Evolutionary conservation across 2,797 vertebrate genomes (phyloP).

Genomic region (Coranthus polyacanthus): DNA sequence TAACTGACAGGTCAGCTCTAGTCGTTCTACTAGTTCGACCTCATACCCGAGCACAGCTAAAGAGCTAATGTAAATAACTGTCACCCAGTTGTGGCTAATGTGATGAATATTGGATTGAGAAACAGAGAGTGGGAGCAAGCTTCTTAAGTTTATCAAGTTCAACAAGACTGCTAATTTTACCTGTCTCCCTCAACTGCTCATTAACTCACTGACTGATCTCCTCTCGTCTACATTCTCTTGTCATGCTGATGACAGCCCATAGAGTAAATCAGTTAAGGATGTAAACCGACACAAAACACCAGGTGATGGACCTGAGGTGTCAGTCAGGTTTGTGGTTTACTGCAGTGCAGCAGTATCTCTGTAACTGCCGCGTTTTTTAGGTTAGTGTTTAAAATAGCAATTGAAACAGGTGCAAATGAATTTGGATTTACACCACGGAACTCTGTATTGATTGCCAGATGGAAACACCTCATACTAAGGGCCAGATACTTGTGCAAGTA

Average conservation of each 20-base stretch:
- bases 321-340: too few relatives aligned
- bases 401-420: too few relatives aligned
- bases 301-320: neutral
- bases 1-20: too few relatives aligned
- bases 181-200: neutral
- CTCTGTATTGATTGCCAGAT: too few relatives aligned
- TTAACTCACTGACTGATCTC: constrained; percentile 12
- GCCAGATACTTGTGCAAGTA: too few relatives aligned
- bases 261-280: constrained; percentile 3
- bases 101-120: constrained; percentile 3
- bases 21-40: constrained; percentile 4
- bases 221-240: constrained; percentile 17
- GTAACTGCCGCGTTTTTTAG: too few relatives aligned
- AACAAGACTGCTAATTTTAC: constrained; percentile 69
- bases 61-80: constrained; percentile 6
- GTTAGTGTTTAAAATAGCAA: too few relatives aligned
- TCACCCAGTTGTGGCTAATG: neutral
- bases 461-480: too few relatives aligned
- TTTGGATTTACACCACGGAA: too few relatives aligned
- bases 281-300: constrained; percentile 11
- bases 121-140: constrained; percentile 2
- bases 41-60: constrained; percentile 28
- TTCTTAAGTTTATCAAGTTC: constrained; percentile 39
- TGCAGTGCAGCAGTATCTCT: too few relatives aligned
- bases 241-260: constrained; percentile 14